These are phyloP conservation scores for Styela plicata DNA, from an alignment of 23 tunicate genomes.

Conservation along the genomic window DNA sequence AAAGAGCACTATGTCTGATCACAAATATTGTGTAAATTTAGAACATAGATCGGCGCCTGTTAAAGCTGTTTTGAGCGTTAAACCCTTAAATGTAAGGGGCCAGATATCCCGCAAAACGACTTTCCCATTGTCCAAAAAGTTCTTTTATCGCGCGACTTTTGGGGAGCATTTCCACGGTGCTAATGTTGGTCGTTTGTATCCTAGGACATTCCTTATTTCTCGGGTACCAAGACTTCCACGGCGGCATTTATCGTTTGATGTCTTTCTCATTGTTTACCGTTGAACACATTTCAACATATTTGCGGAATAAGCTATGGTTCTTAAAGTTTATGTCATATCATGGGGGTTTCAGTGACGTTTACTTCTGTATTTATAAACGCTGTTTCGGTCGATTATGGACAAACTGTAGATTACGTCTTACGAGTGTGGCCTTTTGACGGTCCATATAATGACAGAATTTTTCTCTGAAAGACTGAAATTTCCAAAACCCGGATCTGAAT, in stretches of 20 bases:
- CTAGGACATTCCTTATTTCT: background rate
- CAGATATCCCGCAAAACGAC: background rate
- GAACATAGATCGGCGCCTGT: background rate
- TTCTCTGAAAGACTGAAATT: too few relatives aligned
- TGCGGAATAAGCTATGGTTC: background rate
- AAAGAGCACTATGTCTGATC: too few relatives aligned
- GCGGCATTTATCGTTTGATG: constrained; percentile 13
- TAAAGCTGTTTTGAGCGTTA: background rate
- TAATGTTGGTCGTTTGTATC: background rate
- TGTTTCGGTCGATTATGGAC: too few relatives aligned
- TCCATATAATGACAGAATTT: too few relatives aligned
- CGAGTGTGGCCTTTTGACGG: too few relatives aligned
- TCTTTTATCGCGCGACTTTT: background rate
- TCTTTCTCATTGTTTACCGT: constrained; percentile 4
- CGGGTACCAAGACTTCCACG: background rate
- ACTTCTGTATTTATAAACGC: too few relatives aligned
- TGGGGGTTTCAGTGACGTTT: too few relatives aligned
- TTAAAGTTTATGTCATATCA: too few relatives aligned
- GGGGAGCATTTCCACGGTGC: background rate
- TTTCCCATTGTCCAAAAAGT: background rate
- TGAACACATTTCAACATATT: constrained; percentile 7
- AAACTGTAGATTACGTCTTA: too few relatives aligned
- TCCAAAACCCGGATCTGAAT: too few relatives aligned
- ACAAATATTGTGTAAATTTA: too few relatives aligned
- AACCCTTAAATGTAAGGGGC: background rate